Evolutionary conservation across 2,797 vertebrate genomes (phyloP).

Genomic region (Chloroceryle amazona): DNA sequence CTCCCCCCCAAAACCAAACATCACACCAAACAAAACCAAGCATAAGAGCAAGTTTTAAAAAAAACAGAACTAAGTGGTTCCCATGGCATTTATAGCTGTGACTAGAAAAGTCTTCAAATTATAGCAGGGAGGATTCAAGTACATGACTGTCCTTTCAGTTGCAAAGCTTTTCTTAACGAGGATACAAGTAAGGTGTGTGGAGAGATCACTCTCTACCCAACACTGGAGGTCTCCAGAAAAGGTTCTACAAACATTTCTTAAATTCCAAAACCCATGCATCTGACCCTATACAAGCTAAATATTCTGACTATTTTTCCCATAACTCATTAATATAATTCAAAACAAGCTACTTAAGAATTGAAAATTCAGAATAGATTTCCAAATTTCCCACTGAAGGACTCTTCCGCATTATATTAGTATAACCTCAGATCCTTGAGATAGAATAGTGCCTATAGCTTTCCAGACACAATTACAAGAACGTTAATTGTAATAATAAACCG

Average conservation of each 20-base stretch:
- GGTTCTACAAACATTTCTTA: not conserved
- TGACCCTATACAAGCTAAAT: not conserved
- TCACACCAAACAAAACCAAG: not conserved
- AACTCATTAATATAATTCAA: not conserved
- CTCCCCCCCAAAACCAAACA: no score
- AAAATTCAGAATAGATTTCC: not conserved
- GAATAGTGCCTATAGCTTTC: not conserved
- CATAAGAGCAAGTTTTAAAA: not conserved
- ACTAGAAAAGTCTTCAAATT: not conserved
- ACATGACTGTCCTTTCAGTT: not conserved
- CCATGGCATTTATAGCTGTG: not conserved
- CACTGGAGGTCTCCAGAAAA: not conserved
- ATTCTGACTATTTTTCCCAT: not conserved
- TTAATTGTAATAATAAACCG: not conserved
- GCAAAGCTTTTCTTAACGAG: not conserved
- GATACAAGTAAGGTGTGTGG: not conserved
- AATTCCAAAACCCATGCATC: not conserved
- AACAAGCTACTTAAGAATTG: not conserved
- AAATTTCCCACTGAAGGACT: not conserved
- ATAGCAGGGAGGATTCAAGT: not conserved
- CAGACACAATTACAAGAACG: not conserved
- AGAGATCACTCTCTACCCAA: not conserved
- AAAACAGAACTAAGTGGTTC: not conserved
- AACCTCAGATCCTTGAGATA: not conserved
- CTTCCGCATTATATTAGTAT: not conserved